Conservation (phyloP, 2,888 invertebrate genomes). For the Cabera pusaria region DNA sequence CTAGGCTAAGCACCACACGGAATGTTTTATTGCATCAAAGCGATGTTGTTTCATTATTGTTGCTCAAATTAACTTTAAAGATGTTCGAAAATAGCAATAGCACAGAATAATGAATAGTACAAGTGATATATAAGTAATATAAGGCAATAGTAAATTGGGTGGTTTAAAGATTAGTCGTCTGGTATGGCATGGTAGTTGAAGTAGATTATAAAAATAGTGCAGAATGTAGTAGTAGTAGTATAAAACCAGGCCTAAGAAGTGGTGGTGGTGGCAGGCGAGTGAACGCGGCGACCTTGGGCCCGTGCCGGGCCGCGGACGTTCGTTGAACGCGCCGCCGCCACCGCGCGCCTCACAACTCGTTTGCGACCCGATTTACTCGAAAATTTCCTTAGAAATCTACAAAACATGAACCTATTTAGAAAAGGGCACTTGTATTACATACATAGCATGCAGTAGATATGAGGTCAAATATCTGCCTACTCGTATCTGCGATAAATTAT, state of each 20-base stretch:
- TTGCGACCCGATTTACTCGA: constrained; percentile 65
- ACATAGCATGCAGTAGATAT: no score
- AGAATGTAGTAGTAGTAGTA: no score
- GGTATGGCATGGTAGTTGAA: neutral
- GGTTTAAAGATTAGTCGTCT: constrained; percentile 2
- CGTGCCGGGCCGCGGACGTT: constrained; percentile 79
- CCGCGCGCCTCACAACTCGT: constrained; percentile 58
- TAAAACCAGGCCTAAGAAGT: constrained; percentile 44
- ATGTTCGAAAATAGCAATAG: constrained; percentile 7
- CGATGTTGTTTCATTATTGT: constrained; percentile 11
- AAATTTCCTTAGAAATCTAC: constrained; percentile 47
- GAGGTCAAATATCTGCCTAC: no score
- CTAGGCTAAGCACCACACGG: constrained; percentile 9
- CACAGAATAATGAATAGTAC: no score
- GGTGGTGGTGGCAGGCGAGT: constrained; percentile 50
- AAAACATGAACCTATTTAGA: no score
- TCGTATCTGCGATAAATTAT: no score
- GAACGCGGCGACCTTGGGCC: constrained; percentile 78
- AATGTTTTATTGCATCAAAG: constrained; percentile 22
- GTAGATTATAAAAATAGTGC: constrained; percentile 32
- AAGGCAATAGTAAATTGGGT: no score
- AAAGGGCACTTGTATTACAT: neutral
- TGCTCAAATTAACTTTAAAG: constrained; percentile 25
- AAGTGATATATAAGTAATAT: no score
- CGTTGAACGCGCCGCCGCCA: constrained; percentile 69